Base-by-base conservation (phyloP, 2,113 vertebrate species). In the Lycaon pictus region DNA sequence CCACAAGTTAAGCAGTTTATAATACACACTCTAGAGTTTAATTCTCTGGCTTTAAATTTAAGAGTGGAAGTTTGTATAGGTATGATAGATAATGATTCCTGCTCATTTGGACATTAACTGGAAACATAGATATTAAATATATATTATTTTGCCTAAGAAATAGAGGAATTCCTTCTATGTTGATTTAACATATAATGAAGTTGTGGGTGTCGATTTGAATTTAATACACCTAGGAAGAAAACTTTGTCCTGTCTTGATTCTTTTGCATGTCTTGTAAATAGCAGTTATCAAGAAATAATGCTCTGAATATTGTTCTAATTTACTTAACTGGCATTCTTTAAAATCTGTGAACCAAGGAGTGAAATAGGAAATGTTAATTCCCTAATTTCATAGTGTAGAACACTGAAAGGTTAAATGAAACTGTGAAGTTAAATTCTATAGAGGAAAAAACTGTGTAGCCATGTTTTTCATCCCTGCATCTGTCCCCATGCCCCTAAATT, bases 231-330 rank as follows among this genome's bases (percentile, higher is more conserved):
- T 32, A 13, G 22, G 35, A 92, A 95, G 76, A 95, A 95, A 89
- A 9, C 48, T 88, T 55, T 88, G 4, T 87, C 32, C 27, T 96
- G 25, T 72, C 27, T 82, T 69, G 32, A 90, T 72, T 91, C 11
- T 88, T 62, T 93, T 79, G 51, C 27, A 9, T 89, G 32, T 85
- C 43, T 93, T 96, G 5, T 90, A 88, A 95, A 85, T 93, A 97
- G 20, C 4, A 35, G n/a, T 94, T 92, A 74, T 25, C 56, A 91
- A 88, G 79, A 48, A 67, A 35, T 71, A 76, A 79, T 79, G 13
- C 48, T 56, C 7, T 53, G 55, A 86, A 27, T 95, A 37, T 77
- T 86, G 22, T 88, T 89, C n/a, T 63, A 43, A 25, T 95, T 96
- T 92, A 83, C 29, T 86, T 88, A 74, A 83, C 56, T 55, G 86